Percentiles rank a stretch among this genome's conserved stretches.
phyloP scores from a whole-genome alignment of 2,797 vertebrate species.

The Thunnus albacares region DNA sequence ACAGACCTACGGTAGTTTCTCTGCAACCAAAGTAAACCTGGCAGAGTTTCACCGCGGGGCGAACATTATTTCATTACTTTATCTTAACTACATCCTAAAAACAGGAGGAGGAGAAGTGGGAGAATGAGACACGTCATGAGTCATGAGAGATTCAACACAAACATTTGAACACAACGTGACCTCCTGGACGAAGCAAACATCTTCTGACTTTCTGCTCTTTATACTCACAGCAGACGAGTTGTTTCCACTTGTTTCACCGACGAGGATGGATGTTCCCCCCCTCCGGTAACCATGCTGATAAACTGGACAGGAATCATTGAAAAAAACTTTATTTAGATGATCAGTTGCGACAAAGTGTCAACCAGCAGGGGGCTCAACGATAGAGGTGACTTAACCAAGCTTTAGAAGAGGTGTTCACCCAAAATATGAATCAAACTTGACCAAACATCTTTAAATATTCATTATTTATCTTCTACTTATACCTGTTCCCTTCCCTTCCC shows the following conservation, averaged over 20 bases:
- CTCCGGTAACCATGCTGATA: background rate
- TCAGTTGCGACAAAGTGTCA: background rate
- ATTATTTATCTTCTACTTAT: background rate
- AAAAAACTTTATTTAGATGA: constrained; percentile 31
- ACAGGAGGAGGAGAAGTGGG: too few species aligned
- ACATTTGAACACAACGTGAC: background rate
- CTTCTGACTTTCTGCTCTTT: background rate
- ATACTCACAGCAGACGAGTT: background rate
- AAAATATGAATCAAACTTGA: background rate
- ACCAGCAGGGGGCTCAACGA: constrained; percentile 27
- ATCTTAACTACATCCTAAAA: background rate
- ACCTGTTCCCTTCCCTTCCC: background rate
- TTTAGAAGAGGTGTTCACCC: background rate
- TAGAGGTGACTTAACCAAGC: background rate
- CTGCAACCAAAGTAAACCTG: too few species aligned
- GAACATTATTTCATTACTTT: too few species aligned
- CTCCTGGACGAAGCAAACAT: background rate
- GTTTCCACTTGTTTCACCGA: too few species aligned
- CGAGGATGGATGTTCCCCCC: fast-evolving
- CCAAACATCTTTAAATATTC: background rate
- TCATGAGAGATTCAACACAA: background rate
- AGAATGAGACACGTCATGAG: background rate
- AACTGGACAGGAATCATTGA: background rate
- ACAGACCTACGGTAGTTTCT: background rate
- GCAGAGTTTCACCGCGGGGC: background rate